These are phyloP conservation scores for Graphium colonna DNA, from an alignment of 2,888 invertebrate species.

Conservation along the genomic window DNA sequence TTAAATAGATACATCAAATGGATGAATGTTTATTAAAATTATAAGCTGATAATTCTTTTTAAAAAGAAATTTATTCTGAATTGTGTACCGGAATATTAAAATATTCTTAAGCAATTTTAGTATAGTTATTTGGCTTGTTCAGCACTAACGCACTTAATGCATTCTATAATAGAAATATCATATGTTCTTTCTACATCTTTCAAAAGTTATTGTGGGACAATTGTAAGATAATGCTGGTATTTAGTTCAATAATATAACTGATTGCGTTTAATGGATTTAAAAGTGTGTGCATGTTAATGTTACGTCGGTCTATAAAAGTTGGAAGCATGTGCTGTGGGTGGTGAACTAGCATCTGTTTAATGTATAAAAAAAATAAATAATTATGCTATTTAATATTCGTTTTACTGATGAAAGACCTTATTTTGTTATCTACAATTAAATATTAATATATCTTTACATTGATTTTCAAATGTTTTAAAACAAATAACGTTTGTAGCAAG, in stretches of 20 bases:
- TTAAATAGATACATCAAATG: neutral
- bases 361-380: no score
- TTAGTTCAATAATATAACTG: constrained; percentile 51
- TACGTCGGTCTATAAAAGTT: constrained; percentile 47
- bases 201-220: constrained; percentile 52
- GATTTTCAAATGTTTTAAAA: no score
- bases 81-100: no score
- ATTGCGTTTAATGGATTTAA: constrained; percentile 66
- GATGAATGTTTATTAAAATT: no score
- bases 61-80: no score
- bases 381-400: neutral
- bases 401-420: no score
- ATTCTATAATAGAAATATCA: constrained; percentile 44
- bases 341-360: constrained; percentile 14
- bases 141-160: constrained; percentile 41
- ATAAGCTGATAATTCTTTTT: no score
- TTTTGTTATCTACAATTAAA: neutral
- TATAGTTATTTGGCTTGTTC: no score
- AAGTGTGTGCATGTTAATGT: constrained; percentile 63
- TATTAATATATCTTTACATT: neutral
- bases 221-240: constrained; percentile 52
- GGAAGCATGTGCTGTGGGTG: constrained; percentile 12
- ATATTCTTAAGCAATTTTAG: no score
- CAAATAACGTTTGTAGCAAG: neutral
- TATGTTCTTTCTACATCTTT: constrained; percentile 18